Conservation (phyloP, 1,140 invertebrate genomes). For the Varroa destructor region DNA sequence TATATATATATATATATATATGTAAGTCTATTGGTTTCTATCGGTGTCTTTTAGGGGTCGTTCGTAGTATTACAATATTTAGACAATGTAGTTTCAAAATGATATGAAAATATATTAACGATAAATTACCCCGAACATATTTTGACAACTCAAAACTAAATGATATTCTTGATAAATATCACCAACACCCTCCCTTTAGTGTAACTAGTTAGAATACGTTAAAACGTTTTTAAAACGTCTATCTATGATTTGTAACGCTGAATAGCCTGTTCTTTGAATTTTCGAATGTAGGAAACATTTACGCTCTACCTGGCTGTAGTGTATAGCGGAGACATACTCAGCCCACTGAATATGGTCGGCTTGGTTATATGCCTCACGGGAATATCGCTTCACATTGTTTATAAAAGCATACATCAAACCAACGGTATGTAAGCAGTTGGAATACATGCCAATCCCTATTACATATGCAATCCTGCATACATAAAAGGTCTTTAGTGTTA, state of each 20-base stretch:
- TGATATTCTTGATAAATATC: not conserved
- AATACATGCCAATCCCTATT: too few species aligned
- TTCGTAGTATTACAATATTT: too few species aligned
- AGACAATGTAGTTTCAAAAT: too few species aligned
- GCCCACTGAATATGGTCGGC: conserved; percentile 65
- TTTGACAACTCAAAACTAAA: too few species aligned
- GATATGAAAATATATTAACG: too few species aligned
- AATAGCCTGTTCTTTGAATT: too few species aligned
- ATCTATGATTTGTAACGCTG: not conserved
- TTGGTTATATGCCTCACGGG: conserved; percentile 73
- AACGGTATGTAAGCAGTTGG: conserved; percentile 10
- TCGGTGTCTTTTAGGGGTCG: too few species aligned
- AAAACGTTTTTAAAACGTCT: not conserved
- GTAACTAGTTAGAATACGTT: too few species aligned
- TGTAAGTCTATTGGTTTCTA: not conserved
- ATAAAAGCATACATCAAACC: conserved; percentile 48
- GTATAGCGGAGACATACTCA: conserved; percentile 70
- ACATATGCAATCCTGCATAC: too few species aligned
- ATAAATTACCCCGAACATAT: too few species aligned
- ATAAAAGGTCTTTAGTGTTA: too few species aligned
- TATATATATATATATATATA: conserved; percentile 8
- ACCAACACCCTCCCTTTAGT: not conserved
- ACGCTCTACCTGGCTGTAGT: conserved; percentile 70
- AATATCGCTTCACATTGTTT: conserved; percentile 67
- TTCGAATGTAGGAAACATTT: conserved; percentile 63